Base-by-base conservation (phyloP, 1,140 invertebrate genomes). In the Chironomus tepperi region DNA sequence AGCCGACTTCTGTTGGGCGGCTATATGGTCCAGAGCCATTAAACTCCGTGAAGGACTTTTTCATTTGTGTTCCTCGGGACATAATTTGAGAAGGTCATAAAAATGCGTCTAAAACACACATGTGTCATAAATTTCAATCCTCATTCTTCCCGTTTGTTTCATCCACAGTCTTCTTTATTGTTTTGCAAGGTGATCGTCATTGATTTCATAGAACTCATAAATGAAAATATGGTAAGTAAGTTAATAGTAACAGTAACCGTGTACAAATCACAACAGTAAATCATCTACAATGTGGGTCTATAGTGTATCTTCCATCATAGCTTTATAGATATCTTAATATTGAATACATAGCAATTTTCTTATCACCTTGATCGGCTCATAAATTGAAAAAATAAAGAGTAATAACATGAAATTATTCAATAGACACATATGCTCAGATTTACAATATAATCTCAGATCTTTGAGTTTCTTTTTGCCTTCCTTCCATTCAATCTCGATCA, bases 231-330 rank as follows among this genome's bases (percentile, higher is more conserved):
- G 47, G 47, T 57, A 57, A 57, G 3, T 12, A 57, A 57, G 47
- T 57, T 57, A 57, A 57, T 57, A 12, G 47, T 57, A 57, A 57
- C 47, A 57, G 47, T 57, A 57, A 57, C 43, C n/a, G 47, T 18
- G 47, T 10, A 70, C n/a, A 70, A 70, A 70, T 70, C 19, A 21
- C 16, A 70, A 70, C 65, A 18, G 65, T 70, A 70, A 70, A 70
- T 70, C 65, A 70, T 70, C 65, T 12, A 70, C 65, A 70, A 70
- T 70, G 16, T 70, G 18, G 65, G 65, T 70, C 65, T 70, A 2
- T n/a, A 6, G n/a, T 18, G 8, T 70, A 70, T 70, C 24, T 34
- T 34, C 24, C 24, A 34, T 34, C 24, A n/a, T n/a, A 34, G 24
- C 24, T 34, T 21, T 15, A 70, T 70, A 18, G 18, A 70, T 9